Percentiles rank a stretch among this genome's conserved stretches.
These are phyloP conservation scores for Branchellion lobata DNA, from an alignment of 2,888 invertebrate genomes.

Conservation along the genomic window DNA sequence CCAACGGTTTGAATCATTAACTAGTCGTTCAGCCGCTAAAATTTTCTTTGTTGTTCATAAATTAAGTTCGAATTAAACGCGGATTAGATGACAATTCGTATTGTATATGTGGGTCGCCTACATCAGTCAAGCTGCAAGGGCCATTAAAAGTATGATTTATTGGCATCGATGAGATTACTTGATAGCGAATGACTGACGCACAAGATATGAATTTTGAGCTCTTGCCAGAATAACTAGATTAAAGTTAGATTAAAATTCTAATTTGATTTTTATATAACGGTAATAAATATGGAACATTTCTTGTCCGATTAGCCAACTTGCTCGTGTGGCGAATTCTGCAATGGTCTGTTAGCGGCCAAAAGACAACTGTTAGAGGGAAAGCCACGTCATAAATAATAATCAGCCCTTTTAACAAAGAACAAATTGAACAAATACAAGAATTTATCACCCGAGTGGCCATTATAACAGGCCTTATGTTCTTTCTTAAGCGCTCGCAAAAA, in stretches of 20 bases:
- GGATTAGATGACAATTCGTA: background rate
- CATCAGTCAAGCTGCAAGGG: background rate
- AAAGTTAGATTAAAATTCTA: background rate
- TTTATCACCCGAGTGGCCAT: background rate
- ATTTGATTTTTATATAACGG: background rate
- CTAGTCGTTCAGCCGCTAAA: too few species aligned
- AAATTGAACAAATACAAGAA: constrained; percentile 1
- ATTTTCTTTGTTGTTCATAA: too few species aligned
- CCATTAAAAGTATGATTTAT: constrained; percentile 3
- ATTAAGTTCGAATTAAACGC: constrained; percentile 4
- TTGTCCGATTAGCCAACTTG: too few species aligned
- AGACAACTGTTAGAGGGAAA: too few species aligned
- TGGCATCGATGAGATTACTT: background rate
- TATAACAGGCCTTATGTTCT: background rate
- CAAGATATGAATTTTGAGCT: background rate
- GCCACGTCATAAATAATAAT: background rate
- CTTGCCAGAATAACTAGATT: background rate
- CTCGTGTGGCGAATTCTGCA: too few species aligned
- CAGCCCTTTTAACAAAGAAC: background rate
- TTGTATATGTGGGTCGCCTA: background rate
- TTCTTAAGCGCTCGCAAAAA: background rate
- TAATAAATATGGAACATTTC: too few species aligned
- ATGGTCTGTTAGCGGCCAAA: too few species aligned
- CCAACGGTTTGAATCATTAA: too few species aligned
- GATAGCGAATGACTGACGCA: background rate